Base-by-base conservation (phyloP, 2,797 vertebrate species). In the Falco cherrug region DNA sequence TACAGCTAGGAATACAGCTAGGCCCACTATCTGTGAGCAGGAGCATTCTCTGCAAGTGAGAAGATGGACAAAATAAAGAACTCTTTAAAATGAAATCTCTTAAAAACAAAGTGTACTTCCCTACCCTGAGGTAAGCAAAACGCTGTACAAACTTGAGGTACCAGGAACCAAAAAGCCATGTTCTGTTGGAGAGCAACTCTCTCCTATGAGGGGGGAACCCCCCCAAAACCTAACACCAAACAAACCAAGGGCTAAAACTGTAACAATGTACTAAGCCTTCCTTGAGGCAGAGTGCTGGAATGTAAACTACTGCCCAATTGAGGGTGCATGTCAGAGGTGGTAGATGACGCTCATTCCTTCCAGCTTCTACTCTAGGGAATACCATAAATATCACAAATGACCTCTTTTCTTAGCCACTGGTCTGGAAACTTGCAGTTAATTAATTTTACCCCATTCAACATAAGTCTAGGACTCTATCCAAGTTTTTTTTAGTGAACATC, bases 321-420 rank as follows among this genome's bases (percentile, higher is more conserved):
- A 93, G 76, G 76, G 59, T 76, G 63, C 45, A 82, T 89, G 92
- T 95, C 84, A 90, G 87, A 87, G 64, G 89, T 60, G 48, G 84
- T 45, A 79, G 68, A 84, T 84, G 80, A 88, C 47, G 87, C 47
- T 63, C 71, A 56, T 82, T 91, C 73, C 86, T 95, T 93, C 65
- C 76, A 96, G 81, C 84, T 86, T 79, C 84, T 83, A 78, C 84
- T 90, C 76, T n/a, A 90, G 78, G 51, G 91, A 96, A 96, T 70
- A 93, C 37, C 73, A 82, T 77, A 93, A 97, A 94, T 95, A 88
- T 59, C 83, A 89, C 88, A 95, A 96, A 96, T 95, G 57, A 89
- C 84, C 88, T 96, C 91, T 96, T 97, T 97, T 96, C 93, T 91
- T 93, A 96, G 61, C 65, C 96, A 96, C 26, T 96, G 95, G 86